Base-by-base conservation (phyloP, 2,888 invertebrate genomes). In the Sinotaia quadrata region DNA sequence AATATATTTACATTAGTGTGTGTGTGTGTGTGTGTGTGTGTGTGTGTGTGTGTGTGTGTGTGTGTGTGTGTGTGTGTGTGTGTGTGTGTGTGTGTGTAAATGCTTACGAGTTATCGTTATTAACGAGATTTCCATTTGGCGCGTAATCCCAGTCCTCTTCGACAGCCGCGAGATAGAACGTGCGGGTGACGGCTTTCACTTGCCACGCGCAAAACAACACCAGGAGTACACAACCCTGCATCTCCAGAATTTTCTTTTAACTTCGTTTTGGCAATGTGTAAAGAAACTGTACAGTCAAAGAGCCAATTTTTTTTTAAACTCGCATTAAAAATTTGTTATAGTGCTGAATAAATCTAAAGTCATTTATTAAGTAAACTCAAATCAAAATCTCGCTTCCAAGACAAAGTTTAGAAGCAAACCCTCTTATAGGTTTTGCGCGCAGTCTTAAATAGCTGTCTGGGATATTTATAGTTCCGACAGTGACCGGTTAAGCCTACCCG, bases 41-140 rank as follows among this genome's bases (percentile, higher is more conserved):
- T 47, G 47, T 47, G 47, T 47, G 47, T 47, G 47, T 59, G 59
- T 59, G 36, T 59, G 59, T 59, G 36, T 59, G 59, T 59, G 36
- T 59, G 59, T 59, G 36, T 36, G 41, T 59, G 36, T 36, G 59
- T 59, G 36, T 36, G 59, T 59, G 36, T 36, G 59, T 59, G 36
- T 36, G 59, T 59, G 37, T 36, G 37, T 59, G 54, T 60, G 59
- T 80, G 78, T 2, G 75, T 76, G 51, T 81, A 79, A 4, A 47
- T 75, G 68, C 56, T 61, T 49, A 24, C 70, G 68, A 12, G 70
- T 72, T 49, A 74, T 74, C 59, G 66, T 78, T 51, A 67, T 65
- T 65, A 15, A 65, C 65, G 29, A 34, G 5, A 56, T 65, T 65
- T 2, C 65, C 65, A 1, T 34, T 21, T 4, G 66, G 66, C 1